Conservation (phyloP, 2,113 vertebrate genomes). For the Cathartes aura region DNA sequence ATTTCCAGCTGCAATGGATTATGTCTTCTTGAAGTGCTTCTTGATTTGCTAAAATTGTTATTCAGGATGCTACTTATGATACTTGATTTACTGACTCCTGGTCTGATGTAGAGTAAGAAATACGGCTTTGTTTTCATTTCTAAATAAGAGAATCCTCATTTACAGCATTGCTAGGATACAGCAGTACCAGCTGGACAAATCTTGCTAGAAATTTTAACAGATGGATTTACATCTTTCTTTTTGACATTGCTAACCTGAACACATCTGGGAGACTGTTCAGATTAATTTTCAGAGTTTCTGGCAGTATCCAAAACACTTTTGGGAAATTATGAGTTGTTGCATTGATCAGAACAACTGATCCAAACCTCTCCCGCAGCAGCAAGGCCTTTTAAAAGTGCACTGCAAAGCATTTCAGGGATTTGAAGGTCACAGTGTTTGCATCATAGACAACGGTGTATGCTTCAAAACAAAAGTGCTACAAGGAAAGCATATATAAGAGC, state of each 20-base stretch:
- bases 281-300: conserved; percentile 5
- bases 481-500: background rate
- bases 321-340: background rate
- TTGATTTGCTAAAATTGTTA: background rate
- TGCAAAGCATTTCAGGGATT: conserved; percentile 3
- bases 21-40: background rate
- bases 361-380: background rate
- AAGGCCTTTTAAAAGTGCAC: background rate
- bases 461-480: conserved; percentile 26
- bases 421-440: conserved; percentile 23
- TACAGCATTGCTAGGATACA: background rate
- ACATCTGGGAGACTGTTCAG: background rate
- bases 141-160: background rate
- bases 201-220: background rate
- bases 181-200: background rate
- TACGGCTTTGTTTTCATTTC: background rate
- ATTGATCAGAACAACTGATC: background rate
- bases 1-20: background rate
- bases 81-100: background rate
- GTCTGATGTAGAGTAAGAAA: background rate
- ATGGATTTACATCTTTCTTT: background rate
- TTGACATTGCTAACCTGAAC: background rate
- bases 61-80: background rate
- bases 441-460: background rate
- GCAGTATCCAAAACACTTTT: background rate